Evolutionary conservation across 2,888 invertebrate genomes (phyloP).

Genomic region (Nephrotoma flavescens): DNA sequence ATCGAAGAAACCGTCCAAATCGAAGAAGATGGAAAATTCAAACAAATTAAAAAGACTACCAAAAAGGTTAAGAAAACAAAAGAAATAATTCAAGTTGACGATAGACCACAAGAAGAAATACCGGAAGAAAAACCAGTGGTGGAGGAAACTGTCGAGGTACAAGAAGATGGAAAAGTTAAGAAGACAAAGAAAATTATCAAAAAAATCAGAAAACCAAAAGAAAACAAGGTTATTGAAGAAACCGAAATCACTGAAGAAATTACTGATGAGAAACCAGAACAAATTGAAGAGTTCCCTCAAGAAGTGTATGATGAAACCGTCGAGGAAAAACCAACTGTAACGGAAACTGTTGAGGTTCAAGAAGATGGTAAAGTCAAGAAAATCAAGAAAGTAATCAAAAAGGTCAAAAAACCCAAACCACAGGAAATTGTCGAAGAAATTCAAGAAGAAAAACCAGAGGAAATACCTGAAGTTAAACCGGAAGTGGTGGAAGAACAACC

Average conservation of each 20-base stretch:
- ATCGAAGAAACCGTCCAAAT: conserved; percentile 13
- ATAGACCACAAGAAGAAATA: conserved; percentile 9
- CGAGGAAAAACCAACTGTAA: neutral
- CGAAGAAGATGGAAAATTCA: conserved; percentile 16
- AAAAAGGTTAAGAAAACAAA: conserved; percentile 10
- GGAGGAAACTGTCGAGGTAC: conserved; percentile 9
- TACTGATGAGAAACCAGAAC: conserved; percentile 23
- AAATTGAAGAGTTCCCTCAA: neutral
- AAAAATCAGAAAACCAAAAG: neutral
- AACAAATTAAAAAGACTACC: conserved; percentile 23
- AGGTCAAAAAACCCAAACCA: conserved; percentile 14
- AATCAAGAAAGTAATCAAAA: conserved; percentile 12
- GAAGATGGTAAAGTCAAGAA: conserved; percentile 2
- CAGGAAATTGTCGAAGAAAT: conserved; percentile 15
- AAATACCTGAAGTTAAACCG: conserved; percentile 10
- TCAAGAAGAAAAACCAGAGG: conserved; percentile 6
- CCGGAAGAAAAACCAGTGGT: conserved; percentile 4
- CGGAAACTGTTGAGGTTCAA: conserved; percentile 12
- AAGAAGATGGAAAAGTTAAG: conserved; percentile 11
- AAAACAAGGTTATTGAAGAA: conserved; percentile 20
- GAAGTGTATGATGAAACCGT: conserved; percentile 13
- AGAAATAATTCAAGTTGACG: conserved; percentile 12
- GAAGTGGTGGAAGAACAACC: conserved; percentile 14
- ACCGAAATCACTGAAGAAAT: conserved; percentile 24
- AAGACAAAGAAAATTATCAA: neutral